Evolutionary conservation across 2,113 vertebrate genomes (phyloP).

Genomic region (Thamnaconus septentrionalis): DNA sequence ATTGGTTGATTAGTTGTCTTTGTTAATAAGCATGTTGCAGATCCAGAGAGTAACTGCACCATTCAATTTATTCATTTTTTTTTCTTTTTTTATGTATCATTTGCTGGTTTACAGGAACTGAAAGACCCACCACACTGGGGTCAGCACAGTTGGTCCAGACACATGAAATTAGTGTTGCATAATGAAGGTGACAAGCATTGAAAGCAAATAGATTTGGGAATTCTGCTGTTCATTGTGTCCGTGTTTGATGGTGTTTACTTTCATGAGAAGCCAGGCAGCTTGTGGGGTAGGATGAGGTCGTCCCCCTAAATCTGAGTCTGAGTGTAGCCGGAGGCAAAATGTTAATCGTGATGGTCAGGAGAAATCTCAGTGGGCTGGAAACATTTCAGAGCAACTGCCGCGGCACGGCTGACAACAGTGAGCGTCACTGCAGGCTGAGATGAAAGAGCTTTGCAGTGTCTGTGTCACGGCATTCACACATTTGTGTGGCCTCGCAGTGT

Average conservation of each 20-base stretch:
- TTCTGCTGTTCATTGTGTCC: neutral
- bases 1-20: no score
- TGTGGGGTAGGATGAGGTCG: neutral
- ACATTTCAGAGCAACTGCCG: slow-evolving; percentile 17
- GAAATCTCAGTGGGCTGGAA: slow-evolving; percentile 12
- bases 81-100: no score
- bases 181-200: neutral
- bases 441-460: neutral
- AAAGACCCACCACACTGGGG: no score
- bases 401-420: neutral
- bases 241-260: slow-evolving; percentile 7
- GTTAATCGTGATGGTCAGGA: slow-evolving; percentile 13
- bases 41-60: no score
- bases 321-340: slow-evolving; percentile 1
- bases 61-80: no score
- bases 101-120: no score
- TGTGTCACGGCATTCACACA: no score
- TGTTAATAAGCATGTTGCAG: no score
- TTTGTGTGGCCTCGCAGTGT: no score
- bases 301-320: slow-evolving; percentile 13
- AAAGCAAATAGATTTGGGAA: neutral
- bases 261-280: neutral
- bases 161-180: no score
- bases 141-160: no score
- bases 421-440: slow-evolving; percentile 22